These are phyloP conservation scores for Apostichopus californicus DNA, from an alignment of 35 echinoderm and acorn worm genomes.

Conservation along the genomic window DNA sequence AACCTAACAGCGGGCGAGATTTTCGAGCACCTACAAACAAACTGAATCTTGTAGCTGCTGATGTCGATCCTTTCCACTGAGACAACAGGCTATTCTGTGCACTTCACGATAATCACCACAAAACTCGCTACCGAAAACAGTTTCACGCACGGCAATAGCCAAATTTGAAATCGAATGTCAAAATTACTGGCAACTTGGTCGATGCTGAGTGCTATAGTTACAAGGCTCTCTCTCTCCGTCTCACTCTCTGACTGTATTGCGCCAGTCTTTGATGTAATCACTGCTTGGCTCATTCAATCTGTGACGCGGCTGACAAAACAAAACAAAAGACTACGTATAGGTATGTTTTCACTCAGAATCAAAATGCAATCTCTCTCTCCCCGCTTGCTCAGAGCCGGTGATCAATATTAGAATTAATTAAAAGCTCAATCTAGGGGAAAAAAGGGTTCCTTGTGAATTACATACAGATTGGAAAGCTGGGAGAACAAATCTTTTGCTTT, in stretches of 20 bases:
- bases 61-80: background rate
- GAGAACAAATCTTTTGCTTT: conserved; percentile 28
- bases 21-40: conserved; percentile 13
- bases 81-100: background rate
- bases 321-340: conserved; percentile 20
- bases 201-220: background rate
- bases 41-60: background rate
- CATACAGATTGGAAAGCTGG: conserved; percentile 18
- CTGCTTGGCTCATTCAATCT: conserved; percentile 31
- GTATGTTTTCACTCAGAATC: conserved; percentile 48
- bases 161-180: conserved; percentile 30
- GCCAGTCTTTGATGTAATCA: conserved; percentile 37
- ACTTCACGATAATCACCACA: background rate
- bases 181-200: conserved; percentile 33
- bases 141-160: background rate
- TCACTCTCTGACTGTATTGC: background rate
- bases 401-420: conserved; percentile 51
- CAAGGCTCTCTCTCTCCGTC: background rate
- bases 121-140: background rate
- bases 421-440: conserved; percentile 30
- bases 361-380: background rate
- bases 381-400: conserved; percentile 26
- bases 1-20: background rate
- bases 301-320: conserved; percentile 36
- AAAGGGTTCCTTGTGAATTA: conserved; percentile 21